phyloP scores from a whole-genome alignment of 2,888 invertebrate species.

The Plebejus anna region DNA sequence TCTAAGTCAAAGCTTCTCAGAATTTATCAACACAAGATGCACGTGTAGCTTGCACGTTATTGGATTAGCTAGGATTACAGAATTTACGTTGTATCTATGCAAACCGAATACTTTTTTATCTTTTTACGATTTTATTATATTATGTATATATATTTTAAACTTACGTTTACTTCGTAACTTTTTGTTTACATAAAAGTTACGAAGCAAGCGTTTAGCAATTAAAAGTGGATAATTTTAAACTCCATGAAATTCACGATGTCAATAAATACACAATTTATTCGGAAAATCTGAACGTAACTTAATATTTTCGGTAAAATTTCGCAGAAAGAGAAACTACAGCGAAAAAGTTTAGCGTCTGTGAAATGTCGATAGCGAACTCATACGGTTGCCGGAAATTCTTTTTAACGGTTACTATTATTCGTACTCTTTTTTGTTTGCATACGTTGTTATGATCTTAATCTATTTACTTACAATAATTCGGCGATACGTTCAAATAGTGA shows the following conservation, averaged over 20 bases:
- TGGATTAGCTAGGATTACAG: constrained; percentile 20
- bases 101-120: neutral
- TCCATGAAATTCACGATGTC: neutral
- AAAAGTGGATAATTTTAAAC: neutral
- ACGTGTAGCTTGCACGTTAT: neutral
- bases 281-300: constrained; percentile 10
- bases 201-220: neutral
- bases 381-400: constrained; percentile 2
- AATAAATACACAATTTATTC: neutral
- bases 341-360: constrained; percentile 27
- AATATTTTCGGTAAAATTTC: constrained; percentile 9
- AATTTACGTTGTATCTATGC: neutral
- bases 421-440: neutral
- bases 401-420: neutral
- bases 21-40: constrained; percentile 22
- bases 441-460: neutral
- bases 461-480: neutral
- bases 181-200: neutral
- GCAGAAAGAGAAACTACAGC: constrained; percentile 6
- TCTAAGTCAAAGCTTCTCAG: constrained; percentile 22
- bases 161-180: neutral
- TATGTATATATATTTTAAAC: neutral
- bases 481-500: too few species aligned
- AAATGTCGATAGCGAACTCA: constrained; percentile 29
- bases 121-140: neutral